Percentiles rank a stretch among this genome's conserved stretches.
phyloP scores from a whole-genome alignment of 1,140 invertebrate genomes.

The Hypsibius dujardini region DNA sequence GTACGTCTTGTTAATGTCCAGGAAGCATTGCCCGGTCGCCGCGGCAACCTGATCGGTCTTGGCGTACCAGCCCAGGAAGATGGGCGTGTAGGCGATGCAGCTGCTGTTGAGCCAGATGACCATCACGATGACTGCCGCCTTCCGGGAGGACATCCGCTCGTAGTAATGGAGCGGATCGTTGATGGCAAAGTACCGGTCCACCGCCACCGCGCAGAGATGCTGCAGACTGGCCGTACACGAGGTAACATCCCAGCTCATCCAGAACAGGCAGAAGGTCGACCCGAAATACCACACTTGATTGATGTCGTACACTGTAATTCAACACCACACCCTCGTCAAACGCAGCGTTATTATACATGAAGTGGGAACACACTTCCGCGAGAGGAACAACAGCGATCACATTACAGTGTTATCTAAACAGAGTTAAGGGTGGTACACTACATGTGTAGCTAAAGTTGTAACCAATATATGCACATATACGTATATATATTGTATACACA shows the following conservation, averaged over 20 bases:
- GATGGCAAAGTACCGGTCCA: slow-evolving; percentile 74
- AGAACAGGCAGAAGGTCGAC: slow-evolving; percentile 54
- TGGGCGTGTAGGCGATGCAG: slow-evolving; percentile 67
- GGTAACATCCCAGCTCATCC: slow-evolving; percentile 35
- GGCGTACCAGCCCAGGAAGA: slow-evolving; percentile 70
- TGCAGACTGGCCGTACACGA: slow-evolving; percentile 63
- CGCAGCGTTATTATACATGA: too few relatives aligned
- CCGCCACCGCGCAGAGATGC: slow-evolving; percentile 71
- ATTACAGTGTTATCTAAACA: too few relatives aligned
- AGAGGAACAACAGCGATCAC: too few relatives aligned
- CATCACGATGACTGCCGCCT: slow-evolving; percentile 63
- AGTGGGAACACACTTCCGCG: too few relatives aligned
- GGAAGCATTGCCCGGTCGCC: slow-evolving; percentile 33
- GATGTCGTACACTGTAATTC: slow-evolving; percentile 9
- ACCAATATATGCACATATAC: too few relatives aligned
- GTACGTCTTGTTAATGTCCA: slow-evolving; percentile 61
- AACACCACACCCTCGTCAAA: too few relatives aligned
- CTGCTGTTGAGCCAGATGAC: slow-evolving; percentile 74
- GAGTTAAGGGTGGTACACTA: too few relatives aligned
- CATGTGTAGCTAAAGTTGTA: too few relatives aligned
- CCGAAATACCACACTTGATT: slow-evolving; percentile 52
- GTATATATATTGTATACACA: too few relatives aligned
- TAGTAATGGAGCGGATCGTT: slow-evolving; percentile 74
- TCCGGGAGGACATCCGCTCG: slow-evolving; percentile 58
- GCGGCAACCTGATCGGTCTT: slow-evolving; percentile 35